phyloP scores from a whole-genome alignment of 1,140 invertebrate species.

The Plutomurus gul region DNA sequence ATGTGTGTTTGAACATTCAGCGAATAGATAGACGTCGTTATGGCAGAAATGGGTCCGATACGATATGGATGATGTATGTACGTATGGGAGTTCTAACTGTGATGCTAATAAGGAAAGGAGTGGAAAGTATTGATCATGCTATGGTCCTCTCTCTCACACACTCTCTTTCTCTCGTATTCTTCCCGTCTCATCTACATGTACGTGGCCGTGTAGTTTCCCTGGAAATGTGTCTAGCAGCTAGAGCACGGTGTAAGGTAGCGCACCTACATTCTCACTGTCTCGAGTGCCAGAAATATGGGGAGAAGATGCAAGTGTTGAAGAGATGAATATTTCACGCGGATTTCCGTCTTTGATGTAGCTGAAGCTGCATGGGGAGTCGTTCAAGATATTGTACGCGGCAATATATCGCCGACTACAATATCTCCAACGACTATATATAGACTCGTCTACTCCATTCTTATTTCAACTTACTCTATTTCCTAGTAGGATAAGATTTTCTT shows the following conservation, averaged over 20 bases:
- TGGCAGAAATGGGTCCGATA: background rate
- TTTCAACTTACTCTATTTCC: too few species aligned
- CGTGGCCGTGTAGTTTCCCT: background rate
- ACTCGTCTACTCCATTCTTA: too few species aligned
- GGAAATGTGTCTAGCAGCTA: background rate
- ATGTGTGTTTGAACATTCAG: too few species aligned
- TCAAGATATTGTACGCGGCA: conserved; percentile 11
- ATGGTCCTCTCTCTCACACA: background rate
- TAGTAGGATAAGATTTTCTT: background rate
- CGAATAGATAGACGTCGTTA: conserved; percentile 6
- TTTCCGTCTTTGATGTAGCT: conserved; percentile 42
- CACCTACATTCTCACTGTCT: conserved; percentile 17
- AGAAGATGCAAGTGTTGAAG: conserved; percentile 48
- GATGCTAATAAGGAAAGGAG: conserved; percentile 19
- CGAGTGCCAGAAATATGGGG: background rate
- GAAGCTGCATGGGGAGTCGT: too few species aligned
- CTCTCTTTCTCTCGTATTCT: background rate
- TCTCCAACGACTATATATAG: too few species aligned
- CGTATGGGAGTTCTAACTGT: conserved; percentile 4
- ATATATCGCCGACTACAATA: too few species aligned
- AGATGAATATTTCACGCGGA: conserved; percentile 52
- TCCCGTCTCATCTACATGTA: background rate
- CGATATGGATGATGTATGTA: background rate
- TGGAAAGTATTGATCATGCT: conserved; percentile 15
- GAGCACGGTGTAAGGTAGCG: background rate